Evolutionary conservation across 2,113 vertebrate species (phyloP).

Genomic region (Osmerus eperlanus): DNA sequence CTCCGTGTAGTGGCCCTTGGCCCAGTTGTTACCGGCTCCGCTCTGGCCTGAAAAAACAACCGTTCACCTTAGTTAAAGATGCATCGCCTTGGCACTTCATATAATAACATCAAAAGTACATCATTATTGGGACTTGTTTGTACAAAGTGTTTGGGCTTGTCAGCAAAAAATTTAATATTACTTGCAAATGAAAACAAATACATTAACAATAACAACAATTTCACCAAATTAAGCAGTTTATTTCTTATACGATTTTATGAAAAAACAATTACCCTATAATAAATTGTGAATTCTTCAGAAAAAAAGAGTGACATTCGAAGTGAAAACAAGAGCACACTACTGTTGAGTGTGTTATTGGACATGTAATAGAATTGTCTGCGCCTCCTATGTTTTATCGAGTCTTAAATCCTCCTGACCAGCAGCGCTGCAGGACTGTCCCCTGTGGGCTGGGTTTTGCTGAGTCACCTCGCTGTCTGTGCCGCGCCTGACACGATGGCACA

Average conservation of each 20-base stretch:
- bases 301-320: background rate
- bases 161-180: no score
- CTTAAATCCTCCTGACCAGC: conserved; percentile 16
- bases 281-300: background rate
- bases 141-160: no score
- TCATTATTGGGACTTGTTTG: no score
- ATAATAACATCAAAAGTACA: no score
- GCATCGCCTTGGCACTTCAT: background rate
- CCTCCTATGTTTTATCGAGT: conserved; percentile 1
- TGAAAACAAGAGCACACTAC: background rate
- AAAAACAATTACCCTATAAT: background rate
- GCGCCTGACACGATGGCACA: conserved; percentile 37
- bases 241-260: background rate
- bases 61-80: background rate
- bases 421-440: conserved; percentile 37
- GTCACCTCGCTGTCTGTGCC: conserved; percentile 42
- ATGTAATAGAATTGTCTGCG: background rate
- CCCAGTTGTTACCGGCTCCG: conserved; percentile 77
- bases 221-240: no score
- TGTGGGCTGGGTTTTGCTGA: conserved; percentile 34
- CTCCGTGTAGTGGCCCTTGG: conserved; percentile 77
- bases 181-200: no score
- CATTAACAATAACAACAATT: no score
- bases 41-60: conserved; percentile 66
- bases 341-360: background rate